Conservation (phyloP, 2,888 invertebrate species). For the Cryptus armator region DNA sequence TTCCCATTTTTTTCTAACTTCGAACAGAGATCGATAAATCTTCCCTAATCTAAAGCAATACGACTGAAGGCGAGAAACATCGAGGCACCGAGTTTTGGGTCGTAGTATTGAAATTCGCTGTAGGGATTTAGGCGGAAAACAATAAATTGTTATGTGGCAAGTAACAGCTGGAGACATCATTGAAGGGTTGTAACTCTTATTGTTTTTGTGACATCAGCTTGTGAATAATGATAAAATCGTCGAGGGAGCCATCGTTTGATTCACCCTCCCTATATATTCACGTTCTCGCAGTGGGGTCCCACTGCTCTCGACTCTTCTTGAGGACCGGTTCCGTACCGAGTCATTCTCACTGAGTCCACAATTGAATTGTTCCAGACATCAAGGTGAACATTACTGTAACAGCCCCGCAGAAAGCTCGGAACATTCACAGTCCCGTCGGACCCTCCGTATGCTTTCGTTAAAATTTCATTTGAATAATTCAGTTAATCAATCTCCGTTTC, state of each 20-base stretch:
- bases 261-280: slow-evolving; percentile 9
- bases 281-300: not conserved
- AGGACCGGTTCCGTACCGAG: not conserved
- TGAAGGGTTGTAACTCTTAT: not conserved
- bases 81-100: not conserved
- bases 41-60: not conserved
- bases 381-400: slow-evolving; percentile 5
- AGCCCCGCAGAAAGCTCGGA: not conserved
- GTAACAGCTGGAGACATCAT: not conserved
- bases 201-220: slow-evolving; percentile 23
- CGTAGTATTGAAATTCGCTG: not conserved
- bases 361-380: slow-evolving; percentile 14
- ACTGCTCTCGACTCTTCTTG: not conserved
- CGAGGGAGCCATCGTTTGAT: not conserved
- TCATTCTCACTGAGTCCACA: not conserved
- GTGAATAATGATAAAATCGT: slow-evolving; percentile 4
- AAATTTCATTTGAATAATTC: slow-evolving; percentile 29
- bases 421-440: not conserved
- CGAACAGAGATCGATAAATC: not conserved
- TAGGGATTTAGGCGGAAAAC: not conserved
- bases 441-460: not conserved
- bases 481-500: slow-evolving; percentile 16
- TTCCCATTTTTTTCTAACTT: not conserved
- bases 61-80: not conserved
- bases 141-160: not conserved